phyloP scores from a whole-genome alignment of 1,140 invertebrate species.

The Lepidurus arcticus region DNA sequence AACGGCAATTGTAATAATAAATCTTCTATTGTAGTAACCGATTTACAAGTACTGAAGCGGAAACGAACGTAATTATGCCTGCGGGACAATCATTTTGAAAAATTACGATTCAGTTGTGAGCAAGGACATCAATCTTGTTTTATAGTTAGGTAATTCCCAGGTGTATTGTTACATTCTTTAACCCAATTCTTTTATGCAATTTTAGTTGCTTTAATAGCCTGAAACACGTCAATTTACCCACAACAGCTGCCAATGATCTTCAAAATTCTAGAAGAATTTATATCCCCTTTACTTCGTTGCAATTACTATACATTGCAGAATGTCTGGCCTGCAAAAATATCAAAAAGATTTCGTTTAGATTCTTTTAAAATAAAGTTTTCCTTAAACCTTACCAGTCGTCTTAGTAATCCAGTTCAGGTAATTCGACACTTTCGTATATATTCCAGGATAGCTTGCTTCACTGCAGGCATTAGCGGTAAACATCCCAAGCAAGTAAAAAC shows the following conservation, averaged over 20 bases:
- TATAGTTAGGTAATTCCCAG: too few relatives aligned
- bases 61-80: too few relatives aligned
- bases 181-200: too few relatives aligned
- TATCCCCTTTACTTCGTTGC: background rate
- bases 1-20: too few relatives aligned
- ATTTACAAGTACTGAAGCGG: too few relatives aligned
- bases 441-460: constrained; percentile 45
- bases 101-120: too few relatives aligned
- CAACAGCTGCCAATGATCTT: background rate
- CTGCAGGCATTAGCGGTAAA: constrained; percentile 47
- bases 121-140: too few relatives aligned
- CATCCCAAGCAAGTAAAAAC: constrained; percentile 40
- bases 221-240: too few relatives aligned
- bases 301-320: background rate
- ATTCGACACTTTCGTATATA: constrained; percentile 48
- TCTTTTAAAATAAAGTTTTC: background rate
- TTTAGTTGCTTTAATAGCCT: too few relatives aligned
- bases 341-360: background rate
- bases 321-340: background rate
- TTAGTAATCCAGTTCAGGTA: constrained; percentile 35
- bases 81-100: too few relatives aligned
- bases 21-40: too few relatives aligned
- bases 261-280: background rate
- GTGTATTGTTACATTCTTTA: too few relatives aligned
- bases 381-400: background rate